Evolutionary conservation across 2,888 invertebrate genomes (phyloP), one percentile per base, ranked within the genome.

Genomic region (Agriopis leucophaearia): DNA sequence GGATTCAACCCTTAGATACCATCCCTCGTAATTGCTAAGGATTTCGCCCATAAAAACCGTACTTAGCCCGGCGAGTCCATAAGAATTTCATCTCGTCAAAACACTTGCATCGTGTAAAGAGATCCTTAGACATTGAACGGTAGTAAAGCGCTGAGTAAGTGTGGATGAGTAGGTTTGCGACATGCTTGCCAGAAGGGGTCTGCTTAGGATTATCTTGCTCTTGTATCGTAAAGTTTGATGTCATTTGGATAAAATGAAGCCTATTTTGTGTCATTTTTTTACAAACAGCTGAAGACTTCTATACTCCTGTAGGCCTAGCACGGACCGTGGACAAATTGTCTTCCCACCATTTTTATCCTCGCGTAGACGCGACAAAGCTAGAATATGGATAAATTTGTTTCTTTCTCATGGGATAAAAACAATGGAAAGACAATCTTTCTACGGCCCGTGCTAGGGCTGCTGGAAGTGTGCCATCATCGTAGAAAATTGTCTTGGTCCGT

Each of bases 1-100:
- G 64, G 72, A 67, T 65, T 63, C 67, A 64, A 59, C 72, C 72
- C 69, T 67, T 61, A 66, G 67, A 65, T 66, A 64, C 67, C 62
- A 57, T 36, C 62, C 68, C 68, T 61, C 65, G 69, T 71, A 69
- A 72, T 72, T 72, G 69, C 69, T 60, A 56, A 67, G 72, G 72
- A 67, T 72, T 72, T 67, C 48, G 48, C 51, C 51, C 64, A 69
- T 69, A 69, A 72, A 67, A 69, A 65, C 72, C 72, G 72, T 69
- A 72, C 69, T 72, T 63, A 69, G 62, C 52, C 45, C 8, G 60
- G 60, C 58, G 55, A 56, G 60, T 65, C 66, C 50, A 62, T 65
- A 69, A 65, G 65, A 69, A 65, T 69, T 65, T 69, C 65, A 69
- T 69, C 65, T 58, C 57, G 64, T 64, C 62, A 69, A 65, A 69